Base-by-base conservation (phyloP, 2,113 vertebrate species). In the Oxyruncus cristatus region DNA sequence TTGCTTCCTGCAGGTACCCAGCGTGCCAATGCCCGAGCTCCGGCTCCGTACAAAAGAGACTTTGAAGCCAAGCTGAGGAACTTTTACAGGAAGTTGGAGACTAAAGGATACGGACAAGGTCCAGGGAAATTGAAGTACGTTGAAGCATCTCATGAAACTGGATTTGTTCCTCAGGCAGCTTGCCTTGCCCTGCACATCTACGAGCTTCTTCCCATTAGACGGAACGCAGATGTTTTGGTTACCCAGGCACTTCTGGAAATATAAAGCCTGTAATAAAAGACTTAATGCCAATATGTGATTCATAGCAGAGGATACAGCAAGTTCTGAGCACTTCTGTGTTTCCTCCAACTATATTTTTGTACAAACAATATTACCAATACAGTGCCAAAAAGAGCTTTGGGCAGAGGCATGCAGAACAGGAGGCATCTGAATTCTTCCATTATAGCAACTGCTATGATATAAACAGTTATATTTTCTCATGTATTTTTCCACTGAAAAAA, bases 11-110 rank as follows among this genome's bases (percentile, higher is more conserved):
- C 97, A 99, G 99, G 99, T 96, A 99, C 99, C 67, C 99, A 99
- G 85, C 97, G 99, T 97, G 99, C 99, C 87, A 99, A 99, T 41
- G 99, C 99, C 88, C 98, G 99, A 3, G 99, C 99, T 81, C 99
- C 99, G 6, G 99, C 99, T 86, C 99, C 99, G 6, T 99, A 99
- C 93, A 99, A 99, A 96, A 97, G 99, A 79, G 99, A 99, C 92
- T 99, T 99, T 97, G 99, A 99, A 98, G 99, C 99, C 93, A 99
- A 99, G 97, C 97, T 99, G 95, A 98, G 99, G 96, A 99, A 99
- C 97, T 99, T 99, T 94, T 99, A 99, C 97, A 98, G 99, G 97
- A 99, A 99, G 96, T 93, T 99, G 97, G 99, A 99, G 97, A 99
- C 99, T 21, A 99, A 99, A 97, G 99, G 99, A 97, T 99, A 99